phyloP scores from a whole-genome alignment of 2,797 vertebrate species.

The Sandelia bainsii region DNA sequence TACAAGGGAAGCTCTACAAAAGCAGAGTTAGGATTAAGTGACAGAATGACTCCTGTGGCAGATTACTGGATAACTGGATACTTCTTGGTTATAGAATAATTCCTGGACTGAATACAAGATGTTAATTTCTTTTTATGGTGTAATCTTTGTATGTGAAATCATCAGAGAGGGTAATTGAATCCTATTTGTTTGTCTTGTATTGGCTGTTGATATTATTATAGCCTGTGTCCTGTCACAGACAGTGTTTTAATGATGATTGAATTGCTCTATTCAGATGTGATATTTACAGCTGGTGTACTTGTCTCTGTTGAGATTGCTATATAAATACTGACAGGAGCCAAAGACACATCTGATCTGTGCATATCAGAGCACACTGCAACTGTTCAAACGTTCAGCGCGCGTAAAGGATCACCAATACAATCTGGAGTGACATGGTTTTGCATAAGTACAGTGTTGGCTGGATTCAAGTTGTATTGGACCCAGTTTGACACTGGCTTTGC shows the following conservation, averaged over 20 bases:
- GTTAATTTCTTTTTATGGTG: neutral
- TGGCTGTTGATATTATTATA: constrained; percentile 5
- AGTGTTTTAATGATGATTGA: constrained; percentile 13
- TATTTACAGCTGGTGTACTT: constrained; percentile 56
- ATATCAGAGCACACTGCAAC: constrained; percentile 63
- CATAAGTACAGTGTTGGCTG: constrained; percentile 52
- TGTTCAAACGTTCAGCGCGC: constrained; percentile 52
- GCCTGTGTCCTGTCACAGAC: constrained; percentile 1
- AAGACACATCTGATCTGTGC: constrained; percentile 64
- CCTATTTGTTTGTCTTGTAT: neutral
- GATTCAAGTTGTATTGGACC: constrained; percentile 15
- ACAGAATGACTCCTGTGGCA: constrained; percentile 57
- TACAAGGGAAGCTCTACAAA: constrained; percentile 53
- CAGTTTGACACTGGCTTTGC: neutral
- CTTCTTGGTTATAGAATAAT: neutral
- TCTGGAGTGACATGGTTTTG: constrained; percentile 37
- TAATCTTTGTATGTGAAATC: neutral
- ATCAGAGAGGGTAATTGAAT: neutral
- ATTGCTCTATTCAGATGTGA: constrained; percentile 9
- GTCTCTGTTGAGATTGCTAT: constrained; percentile 52
- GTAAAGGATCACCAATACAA: constrained; percentile 4
- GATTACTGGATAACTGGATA: constrained; percentile 52
- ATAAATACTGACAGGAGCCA: constrained; percentile 41
- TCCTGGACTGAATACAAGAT: neutral
- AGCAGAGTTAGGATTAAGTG: constrained; percentile 63